Percentiles rank a stretch among this genome's conserved stretches.
phyloP scores from a whole-genome alignment of 2,113 vertebrate species.

The Salvator merianae region DNA sequence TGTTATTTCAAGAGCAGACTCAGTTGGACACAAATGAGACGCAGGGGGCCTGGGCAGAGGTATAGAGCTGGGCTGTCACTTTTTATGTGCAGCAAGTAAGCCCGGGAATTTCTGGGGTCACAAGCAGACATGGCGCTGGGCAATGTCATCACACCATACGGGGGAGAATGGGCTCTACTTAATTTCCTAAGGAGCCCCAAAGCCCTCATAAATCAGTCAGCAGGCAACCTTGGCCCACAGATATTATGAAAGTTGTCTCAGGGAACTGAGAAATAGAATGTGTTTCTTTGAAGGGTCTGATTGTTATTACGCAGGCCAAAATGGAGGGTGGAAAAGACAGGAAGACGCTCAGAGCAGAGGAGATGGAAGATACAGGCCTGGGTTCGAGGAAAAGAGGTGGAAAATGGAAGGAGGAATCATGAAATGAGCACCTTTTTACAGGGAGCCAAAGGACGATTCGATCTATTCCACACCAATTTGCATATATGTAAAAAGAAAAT shows the following conservation, averaged over 20 bases:
- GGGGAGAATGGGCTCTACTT: conserved; percentile 61
- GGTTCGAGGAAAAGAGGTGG: neutral
- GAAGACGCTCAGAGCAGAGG: neutral
- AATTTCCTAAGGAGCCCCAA: conserved; percentile 58
- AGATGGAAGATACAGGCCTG: conserved; percentile 20
- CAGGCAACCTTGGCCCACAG: conserved; percentile 55
- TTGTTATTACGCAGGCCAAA: conserved; percentile 47
- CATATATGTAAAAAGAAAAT: no score
- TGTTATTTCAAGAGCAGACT: neutral
- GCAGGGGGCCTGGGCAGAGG: neutral
- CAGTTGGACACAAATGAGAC: conserved; percentile 13
- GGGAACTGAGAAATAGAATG: conserved; percentile 59
- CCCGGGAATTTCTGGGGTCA: conserved; percentile 39
- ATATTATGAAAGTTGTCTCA: conserved; percentile 54
- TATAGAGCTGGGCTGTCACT: neutral
- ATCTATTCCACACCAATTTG: no score
- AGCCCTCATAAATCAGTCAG: conserved; percentile 66
- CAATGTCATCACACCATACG: conserved; percentile 54
- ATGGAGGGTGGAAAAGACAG: conserved; percentile 31
- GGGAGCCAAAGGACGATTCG: no score
- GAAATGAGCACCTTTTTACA: neutral
- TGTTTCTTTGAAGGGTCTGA: conserved; percentile 60
- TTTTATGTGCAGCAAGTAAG: conserved; percentile 18
- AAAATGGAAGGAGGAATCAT: neutral
- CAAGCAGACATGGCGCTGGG: neutral